Percentiles rank a stretch among this genome's conserved stretches.
Evolutionary conservation across 2,113 vertebrate genomes (phyloP).

Genomic region (Cyphotilapia sp.): DNA sequence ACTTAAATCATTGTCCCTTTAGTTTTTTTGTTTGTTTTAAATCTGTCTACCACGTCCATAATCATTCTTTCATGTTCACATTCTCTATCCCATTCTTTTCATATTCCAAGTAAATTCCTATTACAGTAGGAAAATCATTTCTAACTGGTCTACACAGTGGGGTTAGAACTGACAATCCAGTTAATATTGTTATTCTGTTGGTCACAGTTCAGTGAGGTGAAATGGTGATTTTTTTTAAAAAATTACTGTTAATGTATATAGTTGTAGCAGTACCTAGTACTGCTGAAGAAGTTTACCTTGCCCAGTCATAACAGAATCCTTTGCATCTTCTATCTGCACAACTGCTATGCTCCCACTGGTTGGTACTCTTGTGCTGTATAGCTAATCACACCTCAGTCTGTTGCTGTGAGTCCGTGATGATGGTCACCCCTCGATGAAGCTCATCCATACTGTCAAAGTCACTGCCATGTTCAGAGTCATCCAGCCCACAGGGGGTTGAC

Average conservation of each 20-base stretch:
- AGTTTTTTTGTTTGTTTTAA: not conserved
- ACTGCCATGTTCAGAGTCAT: constrained; percentile 80
- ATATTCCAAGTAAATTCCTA: not conserved
- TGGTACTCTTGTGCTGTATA: not conserved
- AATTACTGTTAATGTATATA: not conserved
- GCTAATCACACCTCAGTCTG: constrained; percentile 88
- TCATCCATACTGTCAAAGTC: constrained; percentile 85
- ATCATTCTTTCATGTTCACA: constrained; percentile 18
- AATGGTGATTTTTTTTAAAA: rapidly evolving
- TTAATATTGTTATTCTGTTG: not conserved
- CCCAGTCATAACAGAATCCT: not conserved
- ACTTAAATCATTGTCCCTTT: not conserved
- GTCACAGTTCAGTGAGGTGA: not conserved
- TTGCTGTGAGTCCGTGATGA: constrained; percentile 76
- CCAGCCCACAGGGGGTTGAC: constrained; percentile 74
- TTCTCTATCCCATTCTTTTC: constrained; percentile 21
- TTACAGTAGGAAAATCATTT: not conserved
- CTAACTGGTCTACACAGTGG: not conserved
- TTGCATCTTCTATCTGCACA: not conserved
- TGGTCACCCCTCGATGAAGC: constrained; percentile 64
- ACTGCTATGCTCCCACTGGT: not conserved
- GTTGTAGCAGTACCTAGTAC: not conserved
- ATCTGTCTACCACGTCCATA: not conserved
- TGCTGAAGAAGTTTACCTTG: not conserved
- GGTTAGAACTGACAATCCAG: not conserved